These are phyloP conservation scores for Chlorospingus semifuscus DNA, from an alignment of 2,797 vertebrate genomes.

Conservation along the genomic window DNA sequence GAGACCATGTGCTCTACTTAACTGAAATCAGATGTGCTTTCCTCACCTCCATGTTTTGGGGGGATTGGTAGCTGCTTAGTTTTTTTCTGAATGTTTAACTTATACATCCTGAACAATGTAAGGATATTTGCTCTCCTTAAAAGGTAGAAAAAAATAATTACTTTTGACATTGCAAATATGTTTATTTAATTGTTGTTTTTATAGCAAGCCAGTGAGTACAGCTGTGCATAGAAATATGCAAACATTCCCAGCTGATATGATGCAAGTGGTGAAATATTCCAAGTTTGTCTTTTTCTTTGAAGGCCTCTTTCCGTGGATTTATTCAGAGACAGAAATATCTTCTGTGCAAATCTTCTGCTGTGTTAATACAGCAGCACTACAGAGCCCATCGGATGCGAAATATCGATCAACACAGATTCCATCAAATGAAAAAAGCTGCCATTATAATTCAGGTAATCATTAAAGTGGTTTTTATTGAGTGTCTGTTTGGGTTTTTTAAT, in stretches of 20 bases:
- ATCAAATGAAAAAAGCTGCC: constrained; percentile 25
- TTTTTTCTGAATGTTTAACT: neutral
- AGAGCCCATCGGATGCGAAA: constrained; percentile 46
- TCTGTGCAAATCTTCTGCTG: constrained; percentile 23
- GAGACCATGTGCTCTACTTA: neutral
- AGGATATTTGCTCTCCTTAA: neutral
- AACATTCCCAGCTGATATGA: neutral
- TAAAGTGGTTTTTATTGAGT: neutral
- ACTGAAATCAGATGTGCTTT: neutral
- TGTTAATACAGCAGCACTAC: constrained; percentile 69
- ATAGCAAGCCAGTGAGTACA: neutral
- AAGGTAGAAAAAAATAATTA: neutral
- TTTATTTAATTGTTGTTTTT: neutral
- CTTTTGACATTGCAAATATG: neutral
- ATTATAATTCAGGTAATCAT: constrained; percentile 67
- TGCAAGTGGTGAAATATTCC: neutral
- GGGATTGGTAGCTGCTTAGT: neutral
- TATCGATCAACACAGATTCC: constrained; percentile 25
- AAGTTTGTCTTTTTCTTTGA: neutral
- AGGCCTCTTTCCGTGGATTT: constrained; percentile 70
- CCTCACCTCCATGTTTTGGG: neutral
- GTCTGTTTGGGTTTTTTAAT: neutral
- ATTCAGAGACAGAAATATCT: constrained; percentile 57
- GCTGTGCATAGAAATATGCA: neutral
- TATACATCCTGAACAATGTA: neutral